Conservation (phyloP, 2,797 vertebrate species). For the Ibycter americanus region DNA sequence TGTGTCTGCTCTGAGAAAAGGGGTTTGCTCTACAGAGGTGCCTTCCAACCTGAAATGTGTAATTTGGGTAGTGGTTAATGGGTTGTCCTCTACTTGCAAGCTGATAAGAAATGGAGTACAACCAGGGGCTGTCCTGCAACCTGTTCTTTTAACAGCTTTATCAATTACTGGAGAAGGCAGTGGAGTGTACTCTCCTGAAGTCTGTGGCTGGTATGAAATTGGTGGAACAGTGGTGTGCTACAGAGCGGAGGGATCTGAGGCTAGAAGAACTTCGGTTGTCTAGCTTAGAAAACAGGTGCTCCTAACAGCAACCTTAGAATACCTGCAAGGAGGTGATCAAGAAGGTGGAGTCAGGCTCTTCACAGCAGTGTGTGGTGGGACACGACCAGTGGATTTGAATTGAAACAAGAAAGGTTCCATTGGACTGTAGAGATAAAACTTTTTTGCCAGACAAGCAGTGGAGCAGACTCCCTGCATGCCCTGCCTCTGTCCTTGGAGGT, state of each 20-base stretch:
- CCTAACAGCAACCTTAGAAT: background rate
- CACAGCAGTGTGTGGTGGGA: background rate
- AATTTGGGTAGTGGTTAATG: background rate
- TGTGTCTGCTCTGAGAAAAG: background rate
- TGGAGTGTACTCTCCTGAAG: background rate
- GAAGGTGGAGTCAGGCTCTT: background rate
- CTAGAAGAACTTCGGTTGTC: fast-evolving
- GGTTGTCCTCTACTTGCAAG: background rate
- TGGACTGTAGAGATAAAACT: background rate
- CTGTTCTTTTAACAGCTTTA: background rate
- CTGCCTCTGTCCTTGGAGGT: background rate
- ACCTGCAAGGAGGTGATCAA: background rate
- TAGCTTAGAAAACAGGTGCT: background rate
- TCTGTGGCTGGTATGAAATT: background rate
- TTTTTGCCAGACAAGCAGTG: background rate
- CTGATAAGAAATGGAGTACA: background rate
- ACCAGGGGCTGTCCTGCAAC: background rate
- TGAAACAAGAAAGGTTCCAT: background rate
- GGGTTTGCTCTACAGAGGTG: background rate
- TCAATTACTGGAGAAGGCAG: background rate
- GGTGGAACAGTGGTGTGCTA: background rate
- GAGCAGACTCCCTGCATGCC: background rate
- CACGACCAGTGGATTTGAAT: background rate
- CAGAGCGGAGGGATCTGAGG: background rate
- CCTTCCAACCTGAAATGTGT: background rate